Evolutionary conservation across 2,797 vertebrate species (phyloP).

Genomic region (Gymnopithys bicolor): DNA sequence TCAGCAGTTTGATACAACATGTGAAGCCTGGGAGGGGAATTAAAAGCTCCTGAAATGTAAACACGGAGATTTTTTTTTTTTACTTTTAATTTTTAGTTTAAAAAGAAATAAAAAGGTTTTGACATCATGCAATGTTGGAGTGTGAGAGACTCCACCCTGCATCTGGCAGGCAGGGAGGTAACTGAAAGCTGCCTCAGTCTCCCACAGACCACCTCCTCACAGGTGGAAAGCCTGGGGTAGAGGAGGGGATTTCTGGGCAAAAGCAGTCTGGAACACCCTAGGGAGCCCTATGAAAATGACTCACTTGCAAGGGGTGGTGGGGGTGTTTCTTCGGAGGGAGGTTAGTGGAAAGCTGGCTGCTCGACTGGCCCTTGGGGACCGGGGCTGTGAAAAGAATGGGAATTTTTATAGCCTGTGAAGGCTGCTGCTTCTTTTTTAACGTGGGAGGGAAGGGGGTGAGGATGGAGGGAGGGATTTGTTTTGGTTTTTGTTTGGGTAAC

Average conservation of each 20-base stretch:
- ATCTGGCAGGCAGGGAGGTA: constrained; percentile 41
- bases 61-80: not conserved
- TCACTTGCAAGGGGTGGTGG: constrained; percentile 32
- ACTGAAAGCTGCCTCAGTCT: not conserved
- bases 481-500: constrained; percentile 59
- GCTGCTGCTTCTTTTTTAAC: constrained; percentile 28
- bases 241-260: not conserved
- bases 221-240: constrained; percentile 15
- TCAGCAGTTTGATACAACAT: not conserved
- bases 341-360: not conserved
- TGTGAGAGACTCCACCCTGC: constrained; percentile 42
- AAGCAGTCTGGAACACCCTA: not conserved
- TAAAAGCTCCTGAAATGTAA: constrained; percentile 8
- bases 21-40: not conserved
- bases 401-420: constrained; percentile 16
- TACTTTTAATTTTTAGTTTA: not conserved
- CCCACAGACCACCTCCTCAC: not conserved
- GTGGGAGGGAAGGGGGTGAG: constrained; percentile 10
- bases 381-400: constrained; percentile 15
- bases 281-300: constrained; percentile 8
- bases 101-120: not conserved
- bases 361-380: not conserved
- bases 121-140: not conserved
- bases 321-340: not conserved
- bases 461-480: constrained; percentile 23